phyloP scores from a whole-genome alignment of 2,888 invertebrate species.

The Amphipoea oculea region DNA sequence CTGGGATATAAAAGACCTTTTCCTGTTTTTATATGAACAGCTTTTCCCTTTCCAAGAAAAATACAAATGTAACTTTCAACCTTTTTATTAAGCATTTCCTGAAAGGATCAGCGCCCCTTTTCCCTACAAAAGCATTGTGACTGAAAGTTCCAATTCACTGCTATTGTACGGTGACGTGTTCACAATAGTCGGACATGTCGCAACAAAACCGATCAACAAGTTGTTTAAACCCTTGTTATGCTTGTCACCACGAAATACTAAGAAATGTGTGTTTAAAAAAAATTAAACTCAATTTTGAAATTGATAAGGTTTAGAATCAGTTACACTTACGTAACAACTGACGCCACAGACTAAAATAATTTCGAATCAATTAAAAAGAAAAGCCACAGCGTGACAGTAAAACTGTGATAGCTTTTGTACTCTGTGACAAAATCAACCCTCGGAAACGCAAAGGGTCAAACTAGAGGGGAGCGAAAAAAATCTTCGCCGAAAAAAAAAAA shows the following conservation, averaged over 20 bases:
- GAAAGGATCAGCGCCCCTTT: slow-evolving; percentile 56
- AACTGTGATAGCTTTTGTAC: slow-evolving; percentile 28
- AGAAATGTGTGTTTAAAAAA: neutral
- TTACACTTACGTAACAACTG: neutral
- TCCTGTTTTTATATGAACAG: slow-evolving; percentile 31
- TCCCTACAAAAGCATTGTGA: slow-evolving; percentile 65
- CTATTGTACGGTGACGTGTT: slow-evolving; percentile 76
- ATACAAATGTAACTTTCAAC: slow-evolving; percentile 44
- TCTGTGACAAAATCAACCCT: slow-evolving; percentile 77
- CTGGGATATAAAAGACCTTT: slow-evolving; percentile 17
- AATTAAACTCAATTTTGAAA: slow-evolving; percentile 21
- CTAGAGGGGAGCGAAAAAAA: slow-evolving; percentile 77
- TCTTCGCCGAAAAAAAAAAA: slow-evolving; percentile 79
- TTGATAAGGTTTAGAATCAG: neutral
- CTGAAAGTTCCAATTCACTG: slow-evolving; percentile 71
- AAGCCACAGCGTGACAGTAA: slow-evolving; percentile 16
- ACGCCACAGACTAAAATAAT: slow-evolving; percentile 24
- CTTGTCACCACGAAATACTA: slow-evolving; percentile 70
- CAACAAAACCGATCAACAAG: slow-evolving; percentile 84
- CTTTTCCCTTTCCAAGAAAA: slow-evolving; percentile 25
- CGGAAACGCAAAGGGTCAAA: slow-evolving; percentile 69
- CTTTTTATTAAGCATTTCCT: slow-evolving; percentile 48
- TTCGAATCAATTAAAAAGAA: neutral
- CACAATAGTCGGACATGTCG: slow-evolving; percentile 80
- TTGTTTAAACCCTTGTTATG: slow-evolving; percentile 76